Percentiles rank a stretch among this genome's conserved stretches.
phyloP scores from a whole-genome alignment of 2,113 vertebrate species.

The Morphnarchus princeps region DNA sequence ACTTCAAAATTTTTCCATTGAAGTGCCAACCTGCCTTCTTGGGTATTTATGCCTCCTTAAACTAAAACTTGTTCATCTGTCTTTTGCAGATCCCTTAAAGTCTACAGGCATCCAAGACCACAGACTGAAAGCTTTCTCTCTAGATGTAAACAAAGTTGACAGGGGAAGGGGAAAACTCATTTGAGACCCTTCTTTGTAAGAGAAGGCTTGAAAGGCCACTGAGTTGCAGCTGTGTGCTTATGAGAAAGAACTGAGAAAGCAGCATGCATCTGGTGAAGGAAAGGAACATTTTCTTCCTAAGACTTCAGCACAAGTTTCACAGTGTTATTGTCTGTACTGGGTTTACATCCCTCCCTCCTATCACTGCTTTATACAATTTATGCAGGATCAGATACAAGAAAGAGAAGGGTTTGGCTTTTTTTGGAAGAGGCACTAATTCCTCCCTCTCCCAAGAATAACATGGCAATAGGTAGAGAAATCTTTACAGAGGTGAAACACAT shows the following conservation, averaged over 20 bases:
- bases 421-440: neutral
- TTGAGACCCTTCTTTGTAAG: neutral
- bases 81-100: neutral
- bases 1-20: neutral
- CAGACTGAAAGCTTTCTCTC: neutral
- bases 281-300: neutral
- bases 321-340: neutral
- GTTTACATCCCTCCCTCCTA: neutral
- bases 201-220: neutral
- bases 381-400: neutral
- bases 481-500: neutral
- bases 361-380: neutral
- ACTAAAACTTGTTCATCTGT: neutral
- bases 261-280: no score
- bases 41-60: neutral
- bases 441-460: neutral
- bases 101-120: neutral
- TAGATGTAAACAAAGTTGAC: neutral
- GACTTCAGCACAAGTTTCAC: neutral
- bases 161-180: neutral
- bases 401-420: neutral
- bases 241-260: neutral
- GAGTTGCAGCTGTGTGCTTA: neutral
- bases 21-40: neutral
- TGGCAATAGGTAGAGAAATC: neutral